Base-by-base conservation (phyloP, 2,113 vertebrate genomes). In the Nanorana parkeri region DNA sequence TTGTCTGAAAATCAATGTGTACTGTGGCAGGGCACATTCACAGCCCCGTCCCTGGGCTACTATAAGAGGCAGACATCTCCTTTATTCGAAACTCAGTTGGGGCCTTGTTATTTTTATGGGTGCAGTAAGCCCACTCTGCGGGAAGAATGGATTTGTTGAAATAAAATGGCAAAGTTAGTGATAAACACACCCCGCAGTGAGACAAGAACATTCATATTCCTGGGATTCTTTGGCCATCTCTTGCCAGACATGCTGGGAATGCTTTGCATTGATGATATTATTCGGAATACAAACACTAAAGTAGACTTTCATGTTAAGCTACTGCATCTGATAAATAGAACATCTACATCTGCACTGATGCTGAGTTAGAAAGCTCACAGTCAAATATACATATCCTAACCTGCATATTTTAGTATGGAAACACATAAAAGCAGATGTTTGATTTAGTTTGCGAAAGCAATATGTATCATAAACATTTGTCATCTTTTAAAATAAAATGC, bases 31-130 rank as follows among this genome's bases (percentile, higher is more conserved):
- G 55, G 78, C 55, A 80, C 78, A 80, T 58, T 79, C 54, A 60
- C 66, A 80, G 78, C 24, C 78, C 47, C 54, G 54, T 80, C 67
- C 55, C 78, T 69, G 16, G 77, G 47, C 77, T 79, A 65, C 64
- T 56, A 79, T 79, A 78, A 79, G 78, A 68, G 24, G 55, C 55
- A 69, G 55, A 90, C 90, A 90, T 92, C 89, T 90, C 89, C 89
- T 89, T 91, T 91, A 88, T 89, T 88, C 88, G 88, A 86, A 84
- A 80, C 87, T 93, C 92, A 91, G 89, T 88, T 83, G 92, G 90
- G 91, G 92, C 87, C 91, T 91, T 91, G 90, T 93, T 93, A 92
- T 92, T 91, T 93, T 92, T 89, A 91, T 91, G 90, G 88, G 88
- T 88, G 84, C 85, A 87, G 88, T 89, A 92, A 93, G 88, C 85